phyloP scores from a whole-genome alignment of 2,888 invertebrate genomes.

The Lochmaea crataegi region DNA sequence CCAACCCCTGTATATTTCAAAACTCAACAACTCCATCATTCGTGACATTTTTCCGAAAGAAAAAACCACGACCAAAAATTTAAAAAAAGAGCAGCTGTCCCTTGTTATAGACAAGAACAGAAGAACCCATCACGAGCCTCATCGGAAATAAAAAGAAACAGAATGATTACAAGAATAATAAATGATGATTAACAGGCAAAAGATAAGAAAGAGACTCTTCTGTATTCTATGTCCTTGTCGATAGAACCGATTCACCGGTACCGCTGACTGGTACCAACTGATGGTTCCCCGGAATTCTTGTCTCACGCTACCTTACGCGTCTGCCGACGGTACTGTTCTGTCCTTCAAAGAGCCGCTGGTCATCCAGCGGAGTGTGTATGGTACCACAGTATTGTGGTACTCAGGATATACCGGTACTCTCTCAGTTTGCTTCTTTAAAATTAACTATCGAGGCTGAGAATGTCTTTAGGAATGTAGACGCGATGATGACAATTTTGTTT shows the following conservation, averaged over 20 bases:
- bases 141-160: slow-evolving; percentile 25
- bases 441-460: slow-evolving; percentile 31
- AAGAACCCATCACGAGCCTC: slow-evolving; percentile 10
- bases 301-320: slow-evolving; percentile 60
- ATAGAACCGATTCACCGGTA: slow-evolving; percentile 43
- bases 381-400: slow-evolving; percentile 19
- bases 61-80: neutral
- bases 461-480: slow-evolving; percentile 23
- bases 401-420: slow-evolving; percentile 19
- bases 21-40: slow-evolving; percentile 24
- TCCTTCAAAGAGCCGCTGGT: slow-evolving; percentile 48
- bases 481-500: neutral
- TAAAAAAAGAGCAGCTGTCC: slow-evolving; percentile 21
- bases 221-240: slow-evolving; percentile 42
- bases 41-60: slow-evolving; percentile 15
- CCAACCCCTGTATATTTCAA: slow-evolving; percentile 12
- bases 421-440: slow-evolving; percentile 23
- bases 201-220: slow-evolving; percentile 51
- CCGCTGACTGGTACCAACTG: slow-evolving; percentile 29
- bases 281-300: slow-evolving; percentile 57
- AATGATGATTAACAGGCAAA: slow-evolving; percentile 60
- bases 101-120: slow-evolving; percentile 22
- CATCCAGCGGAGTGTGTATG: slow-evolving; percentile 22
- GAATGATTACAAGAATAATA: slow-evolving; percentile 59
- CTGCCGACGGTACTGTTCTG: slow-evolving; percentile 55